Evolutionary conservation across 2,113 vertebrate genomes (phyloP).

Genomic region (Tonatia bakeri): DNA sequence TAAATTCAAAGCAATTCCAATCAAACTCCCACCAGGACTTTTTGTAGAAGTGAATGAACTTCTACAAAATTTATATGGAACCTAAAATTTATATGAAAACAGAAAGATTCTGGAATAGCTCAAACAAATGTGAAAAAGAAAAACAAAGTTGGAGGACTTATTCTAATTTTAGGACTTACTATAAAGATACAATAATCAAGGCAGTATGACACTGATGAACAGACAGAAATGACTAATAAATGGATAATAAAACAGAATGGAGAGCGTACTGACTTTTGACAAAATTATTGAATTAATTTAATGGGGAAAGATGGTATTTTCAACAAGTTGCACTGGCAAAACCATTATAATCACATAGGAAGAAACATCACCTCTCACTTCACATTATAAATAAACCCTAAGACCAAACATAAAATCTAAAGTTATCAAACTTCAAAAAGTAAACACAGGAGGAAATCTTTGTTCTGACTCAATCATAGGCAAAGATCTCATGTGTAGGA

Average conservation of each 20-base stretch:
- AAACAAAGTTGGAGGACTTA: background rate
- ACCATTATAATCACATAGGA: background rate
- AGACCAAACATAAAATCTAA: background rate
- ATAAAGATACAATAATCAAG: background rate
- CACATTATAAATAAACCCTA: background rate
- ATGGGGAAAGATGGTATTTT: background rate
- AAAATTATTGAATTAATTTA: background rate
- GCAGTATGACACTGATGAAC: background rate
- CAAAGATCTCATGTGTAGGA: background rate
- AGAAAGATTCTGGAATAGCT: background rate
- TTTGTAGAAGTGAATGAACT: background rate
- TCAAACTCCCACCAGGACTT: background rate
- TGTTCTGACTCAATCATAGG: background rate
- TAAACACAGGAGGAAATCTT: background rate
- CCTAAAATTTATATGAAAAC: background rate
- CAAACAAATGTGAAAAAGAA: background rate
- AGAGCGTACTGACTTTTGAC: background rate
- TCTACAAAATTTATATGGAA: background rate
- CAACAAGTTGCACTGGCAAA: background rate
- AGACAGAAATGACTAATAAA: background rate
- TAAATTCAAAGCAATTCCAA: background rate
- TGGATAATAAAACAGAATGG: background rate
- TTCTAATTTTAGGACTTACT: background rate
- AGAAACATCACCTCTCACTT: background rate
- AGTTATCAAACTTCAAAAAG: background rate